phyloP scores from a whole-genome alignment of 2,797 vertebrate genomes.

The Anableps anableps region DNA sequence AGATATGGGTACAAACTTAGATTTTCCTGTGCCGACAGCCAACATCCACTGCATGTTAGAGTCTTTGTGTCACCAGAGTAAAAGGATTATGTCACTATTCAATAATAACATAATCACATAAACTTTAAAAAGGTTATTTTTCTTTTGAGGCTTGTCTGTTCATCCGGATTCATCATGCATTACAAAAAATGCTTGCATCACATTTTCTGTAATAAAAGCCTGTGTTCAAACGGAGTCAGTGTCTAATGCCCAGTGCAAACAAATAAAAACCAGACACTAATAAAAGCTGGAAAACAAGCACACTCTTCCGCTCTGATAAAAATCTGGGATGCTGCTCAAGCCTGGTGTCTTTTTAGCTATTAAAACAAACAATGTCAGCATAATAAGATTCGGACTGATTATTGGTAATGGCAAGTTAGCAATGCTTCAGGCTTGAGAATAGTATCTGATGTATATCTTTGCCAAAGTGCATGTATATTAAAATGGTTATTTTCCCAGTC shows the following conservation, averaged over 20 bases:
- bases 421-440: not conserved
- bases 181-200: not conserved
- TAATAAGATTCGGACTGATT: not conserved
- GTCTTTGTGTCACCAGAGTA: too few species aligned
- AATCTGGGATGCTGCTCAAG: not conserved
- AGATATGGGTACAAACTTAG: not conserved
- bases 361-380: not conserved
- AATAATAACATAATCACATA: not conserved
- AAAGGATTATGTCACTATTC: not conserved
- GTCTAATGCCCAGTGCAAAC: conserved; percentile 4
- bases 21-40: not conserved
- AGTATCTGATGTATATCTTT: not conserved
- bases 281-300: conserved; percentile 17
- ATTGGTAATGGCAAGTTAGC: not conserved
- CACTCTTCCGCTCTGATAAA: not conserved
- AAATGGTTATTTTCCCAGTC: not conserved
- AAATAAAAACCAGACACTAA: conserved; percentile 18
- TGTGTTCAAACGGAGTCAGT: conserved; percentile 3
- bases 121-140: not conserved
- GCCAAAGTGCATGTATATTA: not conserved
- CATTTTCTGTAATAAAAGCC: conserved; percentile 11
- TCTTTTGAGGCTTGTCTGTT: not conserved
- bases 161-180: not conserved
- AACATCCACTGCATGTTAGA: too few species aligned
- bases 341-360: not conserved